Evolutionary conservation across 2,888 invertebrate genomes (phyloP), one percentile per base, ranked within the genome.

Genomic region (Drosophila mercatorum): DNA sequence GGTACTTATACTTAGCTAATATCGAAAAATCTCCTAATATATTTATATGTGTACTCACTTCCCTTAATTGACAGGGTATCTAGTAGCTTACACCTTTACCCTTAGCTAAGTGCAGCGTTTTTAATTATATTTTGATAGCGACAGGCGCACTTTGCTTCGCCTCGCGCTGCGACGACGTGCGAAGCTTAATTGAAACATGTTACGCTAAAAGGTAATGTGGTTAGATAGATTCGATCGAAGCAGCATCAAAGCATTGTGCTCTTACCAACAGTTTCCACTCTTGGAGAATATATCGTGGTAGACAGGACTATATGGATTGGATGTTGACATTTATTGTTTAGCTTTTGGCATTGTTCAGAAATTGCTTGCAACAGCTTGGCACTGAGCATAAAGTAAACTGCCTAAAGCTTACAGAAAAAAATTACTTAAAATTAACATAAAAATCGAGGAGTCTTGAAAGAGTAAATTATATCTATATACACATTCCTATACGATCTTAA

Each of bases 71-170:
- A 34, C 3, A 55, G 41, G 41, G 67, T 43, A 67, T 36, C 10
- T 12, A 2, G 5, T 1, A 5, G 36, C 7, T 5, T 5, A n/a
- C 11, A 43, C 17, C 11, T 3, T 36, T 14, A 38, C 22, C 10
- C 12, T 31, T 3, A 6, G 44, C 61, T 31, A 67, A 65, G 51
- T 55, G 58, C 60, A 64, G 63, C 68, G 58, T 65, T 84, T 80
- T 84, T 84, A 83, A 84, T 84, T 83, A 86, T 81, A 75, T 81
- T 73, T 64, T 49, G 64, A 49, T 38, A 52, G 59, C 47, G 47
- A 55, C 65, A 47, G 57, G 43, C 59, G 38, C 61, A 51, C 75
- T 64, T 64, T 69, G 26, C 67, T 51, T 56, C 36, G 41, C 0
- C 49, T 17, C 56, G 28, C 26, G 12, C 41, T 22, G 28, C 22